Conservation (phyloP, 2,888 invertebrate genomes). For the Acanthococcus lagerstroemiae region DNA sequence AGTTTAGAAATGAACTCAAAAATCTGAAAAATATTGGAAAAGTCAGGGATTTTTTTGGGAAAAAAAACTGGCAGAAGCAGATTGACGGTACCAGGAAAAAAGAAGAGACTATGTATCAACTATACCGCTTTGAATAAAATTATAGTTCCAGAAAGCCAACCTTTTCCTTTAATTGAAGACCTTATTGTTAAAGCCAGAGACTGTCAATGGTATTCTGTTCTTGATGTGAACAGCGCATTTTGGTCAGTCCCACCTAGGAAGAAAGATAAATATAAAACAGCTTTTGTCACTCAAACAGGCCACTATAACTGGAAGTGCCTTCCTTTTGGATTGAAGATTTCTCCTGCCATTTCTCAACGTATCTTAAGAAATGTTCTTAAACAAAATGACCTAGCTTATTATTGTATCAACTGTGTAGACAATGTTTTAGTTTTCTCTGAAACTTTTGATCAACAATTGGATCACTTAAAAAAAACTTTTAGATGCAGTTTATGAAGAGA, state of each 20-base stretch:
- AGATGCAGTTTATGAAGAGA: conserved; percentile 32
- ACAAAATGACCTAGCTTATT: conserved; percentile 32
- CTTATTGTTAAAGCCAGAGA: conserved; percentile 38
- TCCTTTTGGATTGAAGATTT: conserved; percentile 23
- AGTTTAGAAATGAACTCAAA: too few species aligned
- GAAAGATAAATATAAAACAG: conserved; percentile 22
- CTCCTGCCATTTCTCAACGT: conserved; percentile 34
- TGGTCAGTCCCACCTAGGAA: conserved; percentile 37
- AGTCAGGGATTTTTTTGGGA: too few species aligned
- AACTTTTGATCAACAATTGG: conserved; percentile 35
- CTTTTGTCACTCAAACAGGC: conserved; percentile 18
- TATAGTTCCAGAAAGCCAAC: too few species aligned
- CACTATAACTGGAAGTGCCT: conserved; percentile 4
- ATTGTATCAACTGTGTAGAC: conserved; percentile 35
- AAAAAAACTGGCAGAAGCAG: too few species aligned
- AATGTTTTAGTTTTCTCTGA: conserved; percentile 35
- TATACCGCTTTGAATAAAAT: too few species aligned
- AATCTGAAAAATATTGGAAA: too few species aligned
- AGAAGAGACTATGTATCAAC: conserved; percentile 14
- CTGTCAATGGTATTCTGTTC: conserved; percentile 39
- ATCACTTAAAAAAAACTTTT: conserved; percentile 34
- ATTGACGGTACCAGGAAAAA: not conserved
- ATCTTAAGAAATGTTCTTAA: conserved; percentile 33
- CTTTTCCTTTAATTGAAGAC: too few species aligned
- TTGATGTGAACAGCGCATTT: conserved; percentile 41